Conservation (phyloP, 2,888 invertebrate species). For the Chironomus riparius region DNA sequence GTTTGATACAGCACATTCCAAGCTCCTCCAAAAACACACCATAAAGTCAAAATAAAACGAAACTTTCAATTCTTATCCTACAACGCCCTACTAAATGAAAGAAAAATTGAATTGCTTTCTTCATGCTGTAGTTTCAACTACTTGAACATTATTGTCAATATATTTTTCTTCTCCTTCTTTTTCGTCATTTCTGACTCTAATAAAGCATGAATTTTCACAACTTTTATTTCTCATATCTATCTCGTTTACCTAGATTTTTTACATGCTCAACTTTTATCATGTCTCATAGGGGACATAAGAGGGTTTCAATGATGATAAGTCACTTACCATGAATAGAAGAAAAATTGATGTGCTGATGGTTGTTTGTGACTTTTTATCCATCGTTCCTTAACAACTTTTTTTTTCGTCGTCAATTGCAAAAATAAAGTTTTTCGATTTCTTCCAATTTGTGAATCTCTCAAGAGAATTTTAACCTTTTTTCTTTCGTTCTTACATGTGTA, state of each 20-base stretch:
- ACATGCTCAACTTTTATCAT: background rate
- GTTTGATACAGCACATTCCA: no score
- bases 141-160: background rate
- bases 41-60: no score
- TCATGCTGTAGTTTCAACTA: background rate
- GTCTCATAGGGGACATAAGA: background rate
- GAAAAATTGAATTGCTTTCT: background rate
- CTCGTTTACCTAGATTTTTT: background rate
- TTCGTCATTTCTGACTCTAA: background rate
- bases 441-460: no score
- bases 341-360: no score
- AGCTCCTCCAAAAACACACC: no score
- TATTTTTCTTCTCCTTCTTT: background rate
- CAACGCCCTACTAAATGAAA: background rate
- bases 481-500: no score
- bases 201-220: conserved; percentile 6
- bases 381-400: no score
- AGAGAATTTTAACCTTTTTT: no score
- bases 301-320: background rate
- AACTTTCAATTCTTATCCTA: no score
- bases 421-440: no score
- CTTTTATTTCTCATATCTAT: background rate
- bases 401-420: no score
- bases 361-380: no score
- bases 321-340: background rate